phyloP scores from a whole-genome alignment of 2,113 vertebrate genomes.

The Macrotis lagotis region DNA sequence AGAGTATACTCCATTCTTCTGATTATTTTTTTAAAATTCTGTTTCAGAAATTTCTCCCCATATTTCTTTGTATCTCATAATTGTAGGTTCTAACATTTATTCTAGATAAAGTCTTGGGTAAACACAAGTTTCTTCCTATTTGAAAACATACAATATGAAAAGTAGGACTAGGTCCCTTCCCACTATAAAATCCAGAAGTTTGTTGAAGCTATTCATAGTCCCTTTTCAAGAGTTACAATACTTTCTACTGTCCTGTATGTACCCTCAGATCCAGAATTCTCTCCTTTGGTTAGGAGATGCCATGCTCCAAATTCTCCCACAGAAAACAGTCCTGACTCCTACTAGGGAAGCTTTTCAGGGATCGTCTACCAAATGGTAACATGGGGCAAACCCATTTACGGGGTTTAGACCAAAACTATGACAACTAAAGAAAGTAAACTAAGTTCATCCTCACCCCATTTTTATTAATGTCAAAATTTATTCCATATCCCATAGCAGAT shows the following conservation, averaged over 20 bases:
- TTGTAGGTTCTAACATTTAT: slow-evolving; percentile 57
- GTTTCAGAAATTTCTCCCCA: neutral
- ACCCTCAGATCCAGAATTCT: neutral
- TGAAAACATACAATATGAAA: slow-evolving; percentile 61
- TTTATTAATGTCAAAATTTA: slow-evolving; percentile 63
- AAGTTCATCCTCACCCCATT: slow-evolving; percentile 16
- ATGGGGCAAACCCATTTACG: neutral
- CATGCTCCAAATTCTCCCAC: neutral
- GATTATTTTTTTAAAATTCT: neutral
- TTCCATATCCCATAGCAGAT: slow-evolving; percentile 57
- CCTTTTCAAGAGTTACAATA: neutral
- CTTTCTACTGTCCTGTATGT: slow-evolving; percentile 1
- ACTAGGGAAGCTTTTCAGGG: neutral
- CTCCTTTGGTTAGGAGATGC: neutral
- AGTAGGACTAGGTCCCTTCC: neutral
- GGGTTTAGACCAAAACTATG: rapidly evolving
- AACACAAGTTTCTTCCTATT: slow-evolving; percentile 12
- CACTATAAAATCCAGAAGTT: neutral
- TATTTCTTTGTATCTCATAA: neutral
- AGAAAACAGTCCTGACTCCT: neutral
- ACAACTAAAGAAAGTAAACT: neutral
- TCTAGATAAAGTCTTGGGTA: slow-evolving; percentile 57
- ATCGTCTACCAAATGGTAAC: neutral
- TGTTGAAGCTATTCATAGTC: slow-evolving; percentile 51
- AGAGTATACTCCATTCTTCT: neutral